phyloP scores from a whole-genome alignment of 2,888 invertebrate genomes.

The Xiphydria camelus region DNA sequence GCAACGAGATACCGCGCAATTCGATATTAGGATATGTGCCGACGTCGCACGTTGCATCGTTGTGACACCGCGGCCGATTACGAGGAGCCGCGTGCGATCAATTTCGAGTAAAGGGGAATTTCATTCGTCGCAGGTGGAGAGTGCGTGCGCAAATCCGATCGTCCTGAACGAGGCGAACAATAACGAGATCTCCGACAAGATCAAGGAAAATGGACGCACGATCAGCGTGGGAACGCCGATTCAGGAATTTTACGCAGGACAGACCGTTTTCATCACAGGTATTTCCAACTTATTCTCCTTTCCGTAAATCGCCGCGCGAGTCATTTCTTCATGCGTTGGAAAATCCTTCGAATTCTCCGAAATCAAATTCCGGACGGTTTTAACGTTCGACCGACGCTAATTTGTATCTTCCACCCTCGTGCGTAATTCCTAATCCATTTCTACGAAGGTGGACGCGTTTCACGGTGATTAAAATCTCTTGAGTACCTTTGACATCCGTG shows the following conservation, averaged over 20 bases:
- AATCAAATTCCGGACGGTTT: not conserved
- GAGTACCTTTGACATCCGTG: too few species aligned
- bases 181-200: constrained; percentile 30
- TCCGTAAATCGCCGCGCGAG: not conserved
- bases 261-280: constrained; percentile 49
- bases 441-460: too few species aligned
- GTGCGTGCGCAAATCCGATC: constrained; percentile 23
- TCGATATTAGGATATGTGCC: too few species aligned
- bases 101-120: too few species aligned
- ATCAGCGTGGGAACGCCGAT: constrained; percentile 44
- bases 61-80: too few species aligned
- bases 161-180: constrained; percentile 35
- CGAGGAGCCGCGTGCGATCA: too few species aligned
- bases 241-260: constrained; percentile 48
- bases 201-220: constrained; percentile 23
- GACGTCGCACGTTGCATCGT: too few species aligned
- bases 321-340: not conserved
- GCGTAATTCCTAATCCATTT: too few species aligned
- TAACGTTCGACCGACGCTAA: too few species aligned
- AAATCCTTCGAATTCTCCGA: not conserved
- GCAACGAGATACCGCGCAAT: too few species aligned
- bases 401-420: too few species aligned
- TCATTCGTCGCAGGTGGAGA: constrained; percentile 24
- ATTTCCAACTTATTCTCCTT: not conserved
- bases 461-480: too few species aligned